Base-by-base conservation (phyloP, 30 jellyfish, hydroid and myxozoan species). In the Cassiopea xamachana region DNA sequence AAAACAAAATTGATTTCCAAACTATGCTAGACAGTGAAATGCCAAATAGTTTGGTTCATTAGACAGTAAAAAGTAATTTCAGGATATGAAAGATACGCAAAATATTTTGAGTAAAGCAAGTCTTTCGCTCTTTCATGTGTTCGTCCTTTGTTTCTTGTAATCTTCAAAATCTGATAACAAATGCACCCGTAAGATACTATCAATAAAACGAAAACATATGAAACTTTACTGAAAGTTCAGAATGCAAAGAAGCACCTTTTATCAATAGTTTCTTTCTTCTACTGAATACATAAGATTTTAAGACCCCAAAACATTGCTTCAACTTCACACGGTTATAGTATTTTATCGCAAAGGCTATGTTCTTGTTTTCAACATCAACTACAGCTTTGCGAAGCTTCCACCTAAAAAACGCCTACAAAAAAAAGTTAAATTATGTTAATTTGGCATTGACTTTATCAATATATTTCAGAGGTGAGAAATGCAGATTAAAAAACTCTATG, bases 381-480 rank as follows among this genome's bases (percentile, higher is more conserved):
- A 16, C 46, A 1, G 68, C 60, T 48, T 81, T 81, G 76, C 82
- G 82, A 3, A 81, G 14, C 48, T 76, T 80, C 96, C 96, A 89
- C 18, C 47, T 73, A 8, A 64, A 48, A 70, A 73, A 82, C 60
- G 62, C 55, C 96, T 89, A 46, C 0, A 80, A 46, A 15, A 74
- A 12, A 75, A 45, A 70, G 2, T 6, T 6, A 61, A 9, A 16
- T 73, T 48, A 7, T 6, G 55, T 16, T 39, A 55, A 27, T 27
- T 27, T 27, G 39, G 39, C 39, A 27, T 27, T 27, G 39, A 27
- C 39, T 27, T 27, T 27, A 27, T 27, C 39, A 27, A 27, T 27
- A 27, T 27, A 27, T 27, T 27, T 27, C 39, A 27, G 39, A 27
- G 39, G 39, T 27, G 39, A 27, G 39, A 27, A 27, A 27, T 27